Conservation (phyloP, 2,113 vertebrate genomes). For the Camelus bactrianus region DNA sequence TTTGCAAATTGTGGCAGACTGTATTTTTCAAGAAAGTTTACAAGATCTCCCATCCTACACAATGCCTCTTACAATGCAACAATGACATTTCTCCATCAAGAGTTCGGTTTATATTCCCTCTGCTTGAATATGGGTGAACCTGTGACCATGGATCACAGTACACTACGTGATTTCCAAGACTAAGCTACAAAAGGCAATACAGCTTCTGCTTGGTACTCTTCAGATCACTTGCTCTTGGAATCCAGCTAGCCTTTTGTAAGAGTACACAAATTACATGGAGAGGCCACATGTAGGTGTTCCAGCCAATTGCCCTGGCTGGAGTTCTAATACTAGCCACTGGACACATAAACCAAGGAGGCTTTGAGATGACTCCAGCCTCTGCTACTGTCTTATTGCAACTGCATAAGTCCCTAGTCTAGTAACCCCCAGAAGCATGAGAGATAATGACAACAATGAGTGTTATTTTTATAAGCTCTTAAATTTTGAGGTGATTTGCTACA, state of each 20-base stretch:
- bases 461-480: not conserved
- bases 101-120: not conserved
- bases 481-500: not conserved
- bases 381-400: not conserved
- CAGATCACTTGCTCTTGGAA: not conserved
- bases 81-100: not conserved
- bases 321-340: not conserved
- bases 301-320: not conserved
- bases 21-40: not conserved
- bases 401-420: not conserved
- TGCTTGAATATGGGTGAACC: not conserved
- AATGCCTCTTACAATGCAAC: not conserved
- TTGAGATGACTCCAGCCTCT: not conserved
- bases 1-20: not conserved
- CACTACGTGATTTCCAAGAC: not conserved
- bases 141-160: not conserved
- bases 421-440: not conserved
- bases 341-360: not conserved
- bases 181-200: not conserved
- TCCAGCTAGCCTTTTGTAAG: not conserved
- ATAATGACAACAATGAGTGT: not conserved
- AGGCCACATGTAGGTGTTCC: not conserved
- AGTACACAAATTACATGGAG: not conserved
- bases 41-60: not conserved
- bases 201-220: not conserved